Conservation (phyloP, 2,113 vertebrate species). For the Xyliphius kryptos region DNA sequence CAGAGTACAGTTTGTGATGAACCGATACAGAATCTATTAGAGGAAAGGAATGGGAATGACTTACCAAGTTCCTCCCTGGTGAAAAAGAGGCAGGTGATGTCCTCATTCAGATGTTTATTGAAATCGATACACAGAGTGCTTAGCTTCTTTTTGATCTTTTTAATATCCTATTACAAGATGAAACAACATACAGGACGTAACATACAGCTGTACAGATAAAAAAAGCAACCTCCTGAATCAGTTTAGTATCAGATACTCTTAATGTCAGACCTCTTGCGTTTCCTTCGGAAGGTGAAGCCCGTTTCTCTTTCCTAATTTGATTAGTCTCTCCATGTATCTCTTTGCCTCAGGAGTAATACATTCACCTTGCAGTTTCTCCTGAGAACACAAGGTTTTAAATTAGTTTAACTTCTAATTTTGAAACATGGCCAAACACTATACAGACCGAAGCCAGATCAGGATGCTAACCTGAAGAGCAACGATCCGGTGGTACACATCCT, state of each 20-base stretch:
- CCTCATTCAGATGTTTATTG: constrained; percentile 94
- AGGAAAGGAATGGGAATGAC: constrained; percentile 20
- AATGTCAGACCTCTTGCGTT: constrained; percentile 72
- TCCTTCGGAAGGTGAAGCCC: constrained; percentile 84
- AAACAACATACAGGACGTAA: neutral
- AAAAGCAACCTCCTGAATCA: neutral
- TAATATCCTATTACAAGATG: constrained; percentile 77
- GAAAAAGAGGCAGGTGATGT: constrained; percentile 81
- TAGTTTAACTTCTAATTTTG: too few relatives aligned
- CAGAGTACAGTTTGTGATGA: too few relatives aligned
- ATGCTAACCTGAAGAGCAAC: constrained; percentile 80
- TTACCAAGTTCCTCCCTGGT: constrained; percentile 81
- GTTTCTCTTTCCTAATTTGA: constrained; percentile 81
- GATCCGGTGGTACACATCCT: constrained; percentile 86
- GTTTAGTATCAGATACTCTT: neutral
- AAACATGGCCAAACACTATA: neutral
- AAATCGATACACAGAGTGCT: constrained; percentile 91
- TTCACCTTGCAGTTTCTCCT: constrained; percentile 68
- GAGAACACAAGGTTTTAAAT: constrained; percentile 2
- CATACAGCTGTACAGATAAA: neutral
- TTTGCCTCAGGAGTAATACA: constrained; percentile 68
- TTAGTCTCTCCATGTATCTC: constrained; percentile 82
- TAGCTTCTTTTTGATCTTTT: constrained; percentile 87
- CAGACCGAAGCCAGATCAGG: neutral
- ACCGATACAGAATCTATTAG: too few relatives aligned